Evolutionary conservation across 1,140 invertebrate genomes (phyloP).

Genomic region (Drosophila yakuba): DNA sequence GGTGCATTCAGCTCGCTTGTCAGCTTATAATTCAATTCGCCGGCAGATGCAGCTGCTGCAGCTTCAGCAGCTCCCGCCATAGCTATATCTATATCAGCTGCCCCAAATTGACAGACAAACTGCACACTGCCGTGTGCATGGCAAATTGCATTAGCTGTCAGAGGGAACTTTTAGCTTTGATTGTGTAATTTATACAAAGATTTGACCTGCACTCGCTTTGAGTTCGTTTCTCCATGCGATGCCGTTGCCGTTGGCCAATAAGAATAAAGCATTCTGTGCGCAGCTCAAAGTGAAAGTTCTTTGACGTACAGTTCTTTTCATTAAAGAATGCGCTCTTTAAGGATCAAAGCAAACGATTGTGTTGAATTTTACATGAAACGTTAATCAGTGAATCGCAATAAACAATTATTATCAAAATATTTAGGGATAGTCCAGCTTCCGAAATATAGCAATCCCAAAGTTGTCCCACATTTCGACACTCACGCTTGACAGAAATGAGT

Average conservation of each 20-base stretch:
- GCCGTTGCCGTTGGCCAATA: constrained; percentile 4
- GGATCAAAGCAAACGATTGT: not conserved
- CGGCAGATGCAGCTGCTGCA: constrained; percentile 22
- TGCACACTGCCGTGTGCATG: constrained; percentile 18
- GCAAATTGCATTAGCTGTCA: constrained; percentile 75
- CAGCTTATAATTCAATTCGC: constrained; percentile 77
- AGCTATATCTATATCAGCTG: constrained; percentile 25
- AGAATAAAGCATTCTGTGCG: constrained; percentile 14
- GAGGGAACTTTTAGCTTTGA: constrained; percentile 28
- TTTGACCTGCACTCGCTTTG: constrained; percentile 23
- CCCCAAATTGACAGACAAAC: constrained; percentile 53
- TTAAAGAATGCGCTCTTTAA: not conserved
- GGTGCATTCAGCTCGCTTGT: constrained; percentile 48
- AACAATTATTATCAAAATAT: no score
- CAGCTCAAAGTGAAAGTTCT: constrained; percentile 7
- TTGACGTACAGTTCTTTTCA: not conserved
- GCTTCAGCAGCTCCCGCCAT: not conserved
- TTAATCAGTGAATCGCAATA: no score
- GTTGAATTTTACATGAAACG: not conserved
- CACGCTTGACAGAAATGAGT: constrained; percentile 77
- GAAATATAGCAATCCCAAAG: constrained; percentile 23
- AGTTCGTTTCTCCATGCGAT: not conserved
- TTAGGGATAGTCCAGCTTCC: not conserved
- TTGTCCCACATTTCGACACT: constrained; percentile 42
- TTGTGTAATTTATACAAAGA: constrained; percentile 68